phyloP scores from a whole-genome alignment of 2,797 vertebrate genomes.

The Eulemur albifrons region DNA sequence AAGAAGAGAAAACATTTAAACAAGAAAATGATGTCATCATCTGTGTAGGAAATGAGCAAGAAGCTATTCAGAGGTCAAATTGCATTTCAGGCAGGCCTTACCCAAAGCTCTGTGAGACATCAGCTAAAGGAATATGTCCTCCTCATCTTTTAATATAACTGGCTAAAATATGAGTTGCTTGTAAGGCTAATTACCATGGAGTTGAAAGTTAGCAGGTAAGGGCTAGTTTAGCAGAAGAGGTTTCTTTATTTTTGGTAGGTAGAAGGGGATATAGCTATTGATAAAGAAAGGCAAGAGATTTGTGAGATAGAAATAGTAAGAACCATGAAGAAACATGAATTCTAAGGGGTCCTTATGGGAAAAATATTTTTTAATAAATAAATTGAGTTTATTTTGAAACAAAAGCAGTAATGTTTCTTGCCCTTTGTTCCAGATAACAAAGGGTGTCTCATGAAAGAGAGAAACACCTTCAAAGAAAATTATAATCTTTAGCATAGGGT shows the following conservation, averaged over 20 bases:
- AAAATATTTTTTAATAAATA: not conserved
- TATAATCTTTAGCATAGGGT: not conserved
- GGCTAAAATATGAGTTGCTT: not conserved
- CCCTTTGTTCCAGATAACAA: not conserved
- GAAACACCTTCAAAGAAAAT: not conserved
- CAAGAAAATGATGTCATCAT: not conserved
- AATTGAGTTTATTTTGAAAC: not conserved
- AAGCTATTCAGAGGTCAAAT: not conserved
- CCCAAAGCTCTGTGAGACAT: not conserved
- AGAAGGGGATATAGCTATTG: not conserved
- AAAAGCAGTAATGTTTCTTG: not conserved
- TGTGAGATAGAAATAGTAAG: not conserved
- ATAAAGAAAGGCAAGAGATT: not conserved
- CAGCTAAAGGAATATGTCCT: not conserved
- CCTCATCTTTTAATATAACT: not conserved
- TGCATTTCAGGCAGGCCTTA: not conserved
- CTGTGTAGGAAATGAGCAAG: slow-evolving; percentile 39
- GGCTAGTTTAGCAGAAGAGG: not conserved
- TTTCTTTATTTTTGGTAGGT: not conserved
- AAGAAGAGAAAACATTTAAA: not conserved
- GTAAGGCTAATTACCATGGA: not conserved
- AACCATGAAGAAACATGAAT: not conserved
- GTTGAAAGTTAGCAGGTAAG: not conserved
- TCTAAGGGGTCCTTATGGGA: not conserved
- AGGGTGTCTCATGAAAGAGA: not conserved